Percentiles rank a stretch among this genome's conserved stretches.
These are phyloP conservation scores for Micromesistius poutassou DNA, from an alignment of 2,797 vertebrate genomes.

Conservation along the genomic window DNA sequence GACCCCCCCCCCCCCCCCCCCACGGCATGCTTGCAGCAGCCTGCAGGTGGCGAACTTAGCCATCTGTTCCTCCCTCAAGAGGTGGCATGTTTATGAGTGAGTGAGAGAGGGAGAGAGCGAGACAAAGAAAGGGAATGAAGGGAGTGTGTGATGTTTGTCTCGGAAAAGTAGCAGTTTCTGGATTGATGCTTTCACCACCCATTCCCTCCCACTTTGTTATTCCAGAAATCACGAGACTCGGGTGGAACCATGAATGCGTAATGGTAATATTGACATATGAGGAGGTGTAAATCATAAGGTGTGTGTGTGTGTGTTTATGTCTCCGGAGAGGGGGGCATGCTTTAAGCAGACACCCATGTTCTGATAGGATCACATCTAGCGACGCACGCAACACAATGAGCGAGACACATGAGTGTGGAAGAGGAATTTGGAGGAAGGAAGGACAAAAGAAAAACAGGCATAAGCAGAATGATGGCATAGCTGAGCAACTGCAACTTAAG, in stretches of 20 bases:
- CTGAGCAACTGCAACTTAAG: constrained; percentile 50
- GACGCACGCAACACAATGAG: constrained; percentile 33
- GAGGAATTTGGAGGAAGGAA: constrained; percentile 7
- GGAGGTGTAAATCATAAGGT: constrained; percentile 28
- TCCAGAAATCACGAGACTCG: constrained; percentile 21
- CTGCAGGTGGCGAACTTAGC: constrained; percentile 76
- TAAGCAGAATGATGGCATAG: constrained; percentile 24
- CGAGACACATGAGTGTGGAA: constrained; percentile 15
- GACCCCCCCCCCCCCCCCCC: constrained; percentile 40
- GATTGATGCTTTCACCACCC: constrained; percentile 27
- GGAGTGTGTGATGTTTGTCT: constrained; percentile 25
- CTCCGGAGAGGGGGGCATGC: constrained; percentile 30
- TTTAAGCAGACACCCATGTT: constrained; percentile 61
- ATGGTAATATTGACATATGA: constrained; percentile 44
- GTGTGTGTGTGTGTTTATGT: constrained; percentile 23
- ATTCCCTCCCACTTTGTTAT: constrained; percentile 18
- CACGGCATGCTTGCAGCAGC: constrained; percentile 57
- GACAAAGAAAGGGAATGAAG: constrained; percentile 43
- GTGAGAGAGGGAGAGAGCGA: constrained; percentile 28
- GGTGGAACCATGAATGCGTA: constrained; percentile 24
- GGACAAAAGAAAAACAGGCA: not conserved
- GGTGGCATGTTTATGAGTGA: constrained; percentile 64
- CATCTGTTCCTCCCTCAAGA: constrained; percentile 75
- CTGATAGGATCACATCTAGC: constrained; percentile 39
- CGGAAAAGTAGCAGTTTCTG: constrained; percentile 17